Evolutionary conservation across 2,113 vertebrate genomes (phyloP), one percentile per base, ranked within the genome.

Genomic region (Caranx ignobilis): DNA sequence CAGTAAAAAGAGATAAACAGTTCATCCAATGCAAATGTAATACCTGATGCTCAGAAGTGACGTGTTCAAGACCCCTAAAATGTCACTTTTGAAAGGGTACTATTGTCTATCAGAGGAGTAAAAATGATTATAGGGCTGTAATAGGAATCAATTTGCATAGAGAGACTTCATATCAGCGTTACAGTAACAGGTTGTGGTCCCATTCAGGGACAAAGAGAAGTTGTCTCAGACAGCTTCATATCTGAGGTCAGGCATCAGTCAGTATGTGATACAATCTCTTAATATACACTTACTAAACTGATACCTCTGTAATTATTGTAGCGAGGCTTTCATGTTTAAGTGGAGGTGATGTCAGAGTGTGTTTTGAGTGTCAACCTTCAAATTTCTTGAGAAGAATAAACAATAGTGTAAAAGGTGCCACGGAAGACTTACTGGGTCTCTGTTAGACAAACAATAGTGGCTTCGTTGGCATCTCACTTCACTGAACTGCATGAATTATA

Each of bases 331-430:
- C 77, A 87, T 85, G 79, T 87, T 83, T 55, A 75, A 83, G 73
- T 79, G 74, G 68, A 75, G 74, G 87, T 85, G 82, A 90, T 87
- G 86, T 89, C 76, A 77, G 69, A 66, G 62, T 59, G 34, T 75
- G 63, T 80, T 80, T 79, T 59, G 50, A 67, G 47, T 50, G 68
- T 77, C 63, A 72, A 69, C 61, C 65, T 80, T 85, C 67, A 64
- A 21, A 77, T 83, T 77, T 81, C 83, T 87, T 80, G 82, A 86
- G 86, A 90, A 88, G 86, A 89, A 88, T 86, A 87, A 90, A 89
- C 80, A 84, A 66, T 64, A 74, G 82, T 76, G 66, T 71, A 65
- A 76, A 87, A 89, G 85, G 70, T 79, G 75, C 81, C 50, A 72
- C 9, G n/a, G 80, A 63, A 68, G 73, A 75, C 84, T 88, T 83